Evolutionary conservation across 2,888 invertebrate species (phyloP), one percentile per base, ranked within the genome.

Genomic region (Euclidia mi): DNA sequence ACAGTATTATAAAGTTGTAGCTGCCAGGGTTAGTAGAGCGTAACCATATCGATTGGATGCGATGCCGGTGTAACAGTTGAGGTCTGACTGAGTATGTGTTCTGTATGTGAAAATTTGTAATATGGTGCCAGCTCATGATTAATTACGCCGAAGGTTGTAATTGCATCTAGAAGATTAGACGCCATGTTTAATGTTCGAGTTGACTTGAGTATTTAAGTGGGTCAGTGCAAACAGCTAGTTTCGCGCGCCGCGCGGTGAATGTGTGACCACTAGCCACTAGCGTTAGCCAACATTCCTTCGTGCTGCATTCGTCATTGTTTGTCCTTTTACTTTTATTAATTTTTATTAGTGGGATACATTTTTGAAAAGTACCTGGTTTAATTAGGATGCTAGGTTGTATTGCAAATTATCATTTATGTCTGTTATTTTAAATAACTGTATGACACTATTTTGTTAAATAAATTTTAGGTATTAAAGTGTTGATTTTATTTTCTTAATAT

Each of bases 391-490:
- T 94, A 94, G 94, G 94, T 91, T 93, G 89, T 94, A 93, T 90
- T 90, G 82, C 88, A 92, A 93, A 92, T 91, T 94, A 92, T 94
- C 90, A 90, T 93, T 94, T 94, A 93, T 82, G 91, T 93, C 91
- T 92, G 94, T 94, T 94, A 93, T 92, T 94, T 94, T 91, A 85
- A 94, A 93, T 93, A 92, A 93, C 92, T 90, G 91, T 93, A 93
- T 91, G 94, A 94, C 93, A 93, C 88, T 94, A 94, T 94, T 94
- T 94, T 94, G 94, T 94, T 94, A 92, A 92, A 92, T 94, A 94
- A 94, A 94, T 93, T 93, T 91, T 91, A 93, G 93, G 90, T 93
- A 93, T 90, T 91, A 80, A 79, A 59, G 71, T 57, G 35, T 60
- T 78, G 79, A 82, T 90, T 89, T 88, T 65, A 84, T 89, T 89